Percentiles rank a stretch among this genome's conserved stretches.
Conservation (phyloP, 2,113 vertebrate species). For the Engystomops pustulosus region DNA sequence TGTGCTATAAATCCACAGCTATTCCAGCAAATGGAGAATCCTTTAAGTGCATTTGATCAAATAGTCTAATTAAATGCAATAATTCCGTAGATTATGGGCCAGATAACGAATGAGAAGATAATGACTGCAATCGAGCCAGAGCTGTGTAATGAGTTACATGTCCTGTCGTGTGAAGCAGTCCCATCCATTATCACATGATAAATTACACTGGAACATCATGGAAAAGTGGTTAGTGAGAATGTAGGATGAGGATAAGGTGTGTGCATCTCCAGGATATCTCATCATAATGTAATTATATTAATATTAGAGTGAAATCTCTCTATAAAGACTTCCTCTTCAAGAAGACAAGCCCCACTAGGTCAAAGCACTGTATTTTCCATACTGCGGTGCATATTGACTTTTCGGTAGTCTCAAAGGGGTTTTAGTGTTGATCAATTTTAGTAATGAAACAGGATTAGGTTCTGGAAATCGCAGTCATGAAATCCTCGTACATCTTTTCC, state of each 20-base stretch:
- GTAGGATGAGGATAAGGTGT: background rate
- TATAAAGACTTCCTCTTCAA: no score
- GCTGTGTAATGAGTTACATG: background rate
- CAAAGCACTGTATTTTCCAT: no score
- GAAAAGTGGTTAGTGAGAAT: background rate
- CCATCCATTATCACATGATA: background rate
- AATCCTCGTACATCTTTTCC: no score
- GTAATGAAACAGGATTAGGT: no score
- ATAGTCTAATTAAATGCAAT: slow-evolving; percentile 32
- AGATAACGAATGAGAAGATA: background rate
- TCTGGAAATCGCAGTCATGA: no score
- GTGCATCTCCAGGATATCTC: background rate
- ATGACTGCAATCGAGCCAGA: background rate
- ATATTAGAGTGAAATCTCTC: no score
- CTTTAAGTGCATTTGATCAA: slow-evolving; percentile 14
- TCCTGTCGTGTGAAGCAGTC: background rate
- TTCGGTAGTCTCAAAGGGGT: no score
- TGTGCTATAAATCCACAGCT: background rate
- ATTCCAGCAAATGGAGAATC: background rate
- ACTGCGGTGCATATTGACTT: no score
- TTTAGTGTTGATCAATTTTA: no score
- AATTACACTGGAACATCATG: background rate
- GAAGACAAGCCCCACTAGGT: no score
- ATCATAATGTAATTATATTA: no score
- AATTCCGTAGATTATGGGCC: slow-evolving; percentile 17